phyloP scores from a whole-genome alignment of 2,888 invertebrate genomes.

The Chorisops tibialis region DNA sequence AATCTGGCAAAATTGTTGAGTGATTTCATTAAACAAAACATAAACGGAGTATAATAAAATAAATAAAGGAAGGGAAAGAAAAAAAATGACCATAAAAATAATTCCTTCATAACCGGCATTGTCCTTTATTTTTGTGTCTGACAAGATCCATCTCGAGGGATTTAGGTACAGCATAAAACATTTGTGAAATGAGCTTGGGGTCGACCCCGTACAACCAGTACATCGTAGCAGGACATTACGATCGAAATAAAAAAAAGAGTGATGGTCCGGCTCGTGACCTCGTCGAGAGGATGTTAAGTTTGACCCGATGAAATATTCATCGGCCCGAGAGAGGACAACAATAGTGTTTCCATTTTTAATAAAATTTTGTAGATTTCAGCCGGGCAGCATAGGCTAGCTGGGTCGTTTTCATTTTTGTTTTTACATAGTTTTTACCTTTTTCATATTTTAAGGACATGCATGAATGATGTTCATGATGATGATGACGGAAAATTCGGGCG shows the following conservation, averaged over 20 bases:
- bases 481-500: neutral
- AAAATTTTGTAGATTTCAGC: neutral
- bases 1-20: too few species aligned
- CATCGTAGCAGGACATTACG: neutral
- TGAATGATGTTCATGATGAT: conserved; percentile 1
- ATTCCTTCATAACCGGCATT: conserved; percentile 5
- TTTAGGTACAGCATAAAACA: neutral
- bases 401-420: conserved; percentile 6
- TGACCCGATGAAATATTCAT: conserved; percentile 15
- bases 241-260: neutral
- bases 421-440: conserved; percentile 1
- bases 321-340: conserved; percentile 5
- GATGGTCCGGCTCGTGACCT: neutral
- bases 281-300: neutral
- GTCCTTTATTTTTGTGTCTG: conserved; percentile 6
- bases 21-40: neutral
- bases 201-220: neutral
- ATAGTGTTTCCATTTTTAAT: conserved; percentile 21
- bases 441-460: conserved; percentile 18
- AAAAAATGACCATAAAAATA: conserved; percentile 8
- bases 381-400: neutral
- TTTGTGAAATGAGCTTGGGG: neutral
- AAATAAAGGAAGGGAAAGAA: too few species aligned
- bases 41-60: conserved; percentile 8
- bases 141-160: neutral